Evolutionary conservation across 2,797 vertebrate genomes (phyloP).

Genomic region (Hoplostethus mediterraneus): DNA sequence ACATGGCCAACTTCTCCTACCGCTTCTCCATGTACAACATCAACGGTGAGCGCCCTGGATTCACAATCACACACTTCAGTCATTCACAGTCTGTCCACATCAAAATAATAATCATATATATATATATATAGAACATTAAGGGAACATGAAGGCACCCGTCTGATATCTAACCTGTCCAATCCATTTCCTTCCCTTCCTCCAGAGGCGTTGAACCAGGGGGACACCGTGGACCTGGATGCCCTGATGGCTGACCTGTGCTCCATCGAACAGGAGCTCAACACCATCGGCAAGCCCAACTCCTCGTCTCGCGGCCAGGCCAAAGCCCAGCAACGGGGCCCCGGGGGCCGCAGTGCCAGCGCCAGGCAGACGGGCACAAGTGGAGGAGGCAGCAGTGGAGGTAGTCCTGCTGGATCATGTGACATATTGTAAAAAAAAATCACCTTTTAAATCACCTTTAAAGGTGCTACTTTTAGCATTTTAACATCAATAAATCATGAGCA

Average conservation of each 20-base stretch:
- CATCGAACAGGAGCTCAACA: conserved; percentile 96
- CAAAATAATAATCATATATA: not conserved
- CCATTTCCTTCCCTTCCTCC: conserved; percentile 12
- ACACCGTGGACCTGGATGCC: conserved; percentile 95
- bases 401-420: not conserved
- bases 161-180: too few species aligned
- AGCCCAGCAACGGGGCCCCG: conserved; percentile 84
- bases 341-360: conserved; percentile 82
- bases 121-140: not conserved
- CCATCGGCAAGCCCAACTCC: conserved; percentile 86
- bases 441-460: too few species aligned
- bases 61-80: not conserved
- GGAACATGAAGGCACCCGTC: too few species aligned
- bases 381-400: conserved; percentile 85
- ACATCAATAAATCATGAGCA: too few species aligned
- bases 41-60: conserved; percentile 87
- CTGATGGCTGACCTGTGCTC: conserved; percentile 99
- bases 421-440: too few species aligned
- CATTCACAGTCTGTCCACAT: not conserved
- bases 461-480: too few species aligned
- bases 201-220: conserved; percentile 98
- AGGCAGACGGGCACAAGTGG: conserved; percentile 84
- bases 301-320: conserved; percentile 65
- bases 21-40: conserved; percentile 99
- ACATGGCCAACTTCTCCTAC: conserved; percentile 98